A percentile compares a stretch with the other conserved stretches of the same genome.
Conservation (phyloP, 2,113 vertebrate species). For the Tetrax tetrax region DNA sequence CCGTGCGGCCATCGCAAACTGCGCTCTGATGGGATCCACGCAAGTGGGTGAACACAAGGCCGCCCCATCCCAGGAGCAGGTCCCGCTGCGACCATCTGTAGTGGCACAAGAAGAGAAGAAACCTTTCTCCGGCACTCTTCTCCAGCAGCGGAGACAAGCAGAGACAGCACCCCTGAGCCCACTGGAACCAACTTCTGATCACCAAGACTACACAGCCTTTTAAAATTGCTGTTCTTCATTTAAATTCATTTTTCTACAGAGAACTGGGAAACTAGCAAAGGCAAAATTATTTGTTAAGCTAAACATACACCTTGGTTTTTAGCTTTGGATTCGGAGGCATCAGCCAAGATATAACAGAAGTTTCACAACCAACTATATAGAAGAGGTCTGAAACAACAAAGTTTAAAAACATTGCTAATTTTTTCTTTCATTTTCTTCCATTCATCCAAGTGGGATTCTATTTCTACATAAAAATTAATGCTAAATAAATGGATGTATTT, state of each 20-base stretch:
- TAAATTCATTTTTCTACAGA: not conserved
- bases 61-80: no score
- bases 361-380: not conserved
- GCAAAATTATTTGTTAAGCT: not conserved
- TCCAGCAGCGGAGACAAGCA: not conserved
- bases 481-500: not conserved
- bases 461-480: not conserved
- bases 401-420: not conserved
- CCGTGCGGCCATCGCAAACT: rapidly evolving
- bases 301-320: not conserved
- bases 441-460: not conserved
- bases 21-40: rapidly evolving
- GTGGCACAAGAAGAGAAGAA: not conserved
- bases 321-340: not conserved
- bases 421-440: not conserved
- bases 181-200: not conserved
- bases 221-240: not conserved
- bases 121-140: no score
- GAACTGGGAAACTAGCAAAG: not conserved
- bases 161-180: not conserved
- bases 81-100: rapidly evolving
- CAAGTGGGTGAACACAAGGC: rapidly evolving
- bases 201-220: not conserved
- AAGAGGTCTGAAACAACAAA: not conserved
- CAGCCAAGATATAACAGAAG: not conserved